Conservation (phyloP, 2,113 vertebrate genomes). For the Thamnaconus septentrionalis region DNA sequence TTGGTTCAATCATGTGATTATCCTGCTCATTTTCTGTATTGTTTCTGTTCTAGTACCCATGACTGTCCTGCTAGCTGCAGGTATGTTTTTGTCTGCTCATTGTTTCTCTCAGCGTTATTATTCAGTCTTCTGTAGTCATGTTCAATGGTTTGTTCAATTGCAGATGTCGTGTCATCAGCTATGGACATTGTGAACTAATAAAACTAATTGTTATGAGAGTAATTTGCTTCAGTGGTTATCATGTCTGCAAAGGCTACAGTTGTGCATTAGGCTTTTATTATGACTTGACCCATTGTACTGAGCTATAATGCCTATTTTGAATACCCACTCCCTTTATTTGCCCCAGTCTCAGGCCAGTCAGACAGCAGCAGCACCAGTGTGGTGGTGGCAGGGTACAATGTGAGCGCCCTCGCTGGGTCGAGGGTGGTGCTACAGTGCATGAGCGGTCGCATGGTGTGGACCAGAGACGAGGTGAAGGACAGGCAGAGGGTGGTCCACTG, state of each 20-base stretch:
- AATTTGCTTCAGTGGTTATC: no score
- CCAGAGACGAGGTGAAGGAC: constrained; percentile 86
- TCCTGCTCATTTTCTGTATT: neutral
- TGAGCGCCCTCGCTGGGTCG: constrained; percentile 78
- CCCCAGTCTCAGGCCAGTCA: constrained; percentile 61
- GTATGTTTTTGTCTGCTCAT: constrained; percentile 28
- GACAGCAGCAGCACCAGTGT: constrained; percentile 77
- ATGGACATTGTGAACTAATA: no score
- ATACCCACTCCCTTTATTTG: constrained; percentile 3
- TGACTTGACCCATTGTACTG: no score
- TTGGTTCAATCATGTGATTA: neutral
- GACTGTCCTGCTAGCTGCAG: constrained; percentile 52
- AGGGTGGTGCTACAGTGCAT: constrained; percentile 83
- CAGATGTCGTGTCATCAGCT: no score
- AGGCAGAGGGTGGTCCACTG: constrained; percentile 94
- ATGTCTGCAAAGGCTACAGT: neutral
- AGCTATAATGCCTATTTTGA: neutral
- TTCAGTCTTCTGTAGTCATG: neutral
- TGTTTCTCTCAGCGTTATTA: constrained; percentile 1
- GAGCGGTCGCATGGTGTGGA: constrained; percentile 95
- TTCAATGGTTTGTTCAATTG: no score
- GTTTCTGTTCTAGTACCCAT: constrained; percentile 56
- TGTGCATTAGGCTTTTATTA: no score
- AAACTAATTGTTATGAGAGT: no score
- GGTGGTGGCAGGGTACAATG: constrained; percentile 81